phyloP scores from a whole-genome alignment of 2,113 vertebrate genomes.

The Ictalurus punctatus region DNA sequence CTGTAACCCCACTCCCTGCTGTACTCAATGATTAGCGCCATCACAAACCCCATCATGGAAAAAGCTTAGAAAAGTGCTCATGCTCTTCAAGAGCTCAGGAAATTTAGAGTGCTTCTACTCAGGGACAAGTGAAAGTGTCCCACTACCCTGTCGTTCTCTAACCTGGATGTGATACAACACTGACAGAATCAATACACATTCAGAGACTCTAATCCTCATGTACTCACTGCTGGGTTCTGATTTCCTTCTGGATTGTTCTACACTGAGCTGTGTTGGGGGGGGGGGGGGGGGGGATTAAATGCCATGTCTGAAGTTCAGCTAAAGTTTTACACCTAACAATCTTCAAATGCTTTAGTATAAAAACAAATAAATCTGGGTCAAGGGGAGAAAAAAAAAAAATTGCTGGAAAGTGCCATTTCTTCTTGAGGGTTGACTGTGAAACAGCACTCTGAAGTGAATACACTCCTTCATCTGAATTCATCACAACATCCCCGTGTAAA shows the following conservation, averaged over 20 bases:
- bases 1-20: not conserved
- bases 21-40: not conserved
- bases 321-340: not conserved
- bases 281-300: not conserved
- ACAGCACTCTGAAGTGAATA: not conserved
- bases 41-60: too few relatives aligned
- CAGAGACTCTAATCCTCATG: not conserved
- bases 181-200: not conserved
- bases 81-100: not conserved
- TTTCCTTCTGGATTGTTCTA: not conserved
- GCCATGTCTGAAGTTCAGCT: not conserved
- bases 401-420: not conserved
- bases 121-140: not conserved
- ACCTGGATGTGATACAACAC: not conserved
- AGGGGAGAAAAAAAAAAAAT: not conserved
- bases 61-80: not conserved
- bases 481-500: not conserved
- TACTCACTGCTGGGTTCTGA: not conserved
- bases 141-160: not conserved
- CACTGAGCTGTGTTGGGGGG: not conserved
- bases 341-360: not conserved
- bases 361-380: slow-evolving; percentile 18
- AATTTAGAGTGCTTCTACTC: not conserved
- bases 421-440: not conserved
- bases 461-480: slow-evolving; percentile 27